A percentile compares a stretch with the other conserved stretches of the same genome.
Conservation (phyloP, 2,797 vertebrate species). For the Takifugu ocellatus region DNA sequence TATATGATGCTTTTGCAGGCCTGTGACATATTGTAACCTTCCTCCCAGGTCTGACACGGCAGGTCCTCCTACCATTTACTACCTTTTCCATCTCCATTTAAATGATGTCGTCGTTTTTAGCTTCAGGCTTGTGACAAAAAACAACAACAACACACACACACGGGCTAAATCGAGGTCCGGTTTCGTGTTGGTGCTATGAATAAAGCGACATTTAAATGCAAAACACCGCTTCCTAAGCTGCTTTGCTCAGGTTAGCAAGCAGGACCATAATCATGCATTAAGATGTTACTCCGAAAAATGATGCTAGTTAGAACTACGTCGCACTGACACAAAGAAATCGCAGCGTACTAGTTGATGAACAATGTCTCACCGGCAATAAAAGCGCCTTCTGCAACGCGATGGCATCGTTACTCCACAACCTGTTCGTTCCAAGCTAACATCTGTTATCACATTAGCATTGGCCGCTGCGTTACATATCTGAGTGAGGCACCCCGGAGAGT, state of each 20-base stretch:
- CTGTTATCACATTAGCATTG: constrained; percentile 19
- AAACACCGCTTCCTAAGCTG: background rate
- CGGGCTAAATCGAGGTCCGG: background rate
- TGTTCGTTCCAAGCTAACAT: constrained; percentile 40
- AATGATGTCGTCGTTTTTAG: background rate
- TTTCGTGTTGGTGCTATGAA: background rate
- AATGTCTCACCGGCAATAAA: background rate
- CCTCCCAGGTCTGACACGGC: constrained; percentile 4
- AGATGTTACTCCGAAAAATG: background rate
- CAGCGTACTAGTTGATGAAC: background rate
- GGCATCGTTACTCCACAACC: constrained; percentile 8
- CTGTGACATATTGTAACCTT: constrained; percentile 17
- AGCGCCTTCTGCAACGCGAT: background rate
- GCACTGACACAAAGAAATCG: background rate
- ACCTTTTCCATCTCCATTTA: background rate
- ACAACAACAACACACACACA: background rate
- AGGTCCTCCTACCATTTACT: constrained; percentile 1
- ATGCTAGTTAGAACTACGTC: background rate
- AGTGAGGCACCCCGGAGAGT: background rate
- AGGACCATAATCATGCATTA: background rate
- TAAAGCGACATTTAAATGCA: background rate
- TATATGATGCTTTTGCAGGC: constrained; percentile 12
- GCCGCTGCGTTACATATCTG: constrained; percentile 3
- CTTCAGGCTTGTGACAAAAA: background rate
- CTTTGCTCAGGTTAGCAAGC: background rate